These are phyloP conservation scores for Euphonia xanthogaster DNA, from an alignment of 2,797 vertebrate species.

Conservation along the genomic window DNA sequence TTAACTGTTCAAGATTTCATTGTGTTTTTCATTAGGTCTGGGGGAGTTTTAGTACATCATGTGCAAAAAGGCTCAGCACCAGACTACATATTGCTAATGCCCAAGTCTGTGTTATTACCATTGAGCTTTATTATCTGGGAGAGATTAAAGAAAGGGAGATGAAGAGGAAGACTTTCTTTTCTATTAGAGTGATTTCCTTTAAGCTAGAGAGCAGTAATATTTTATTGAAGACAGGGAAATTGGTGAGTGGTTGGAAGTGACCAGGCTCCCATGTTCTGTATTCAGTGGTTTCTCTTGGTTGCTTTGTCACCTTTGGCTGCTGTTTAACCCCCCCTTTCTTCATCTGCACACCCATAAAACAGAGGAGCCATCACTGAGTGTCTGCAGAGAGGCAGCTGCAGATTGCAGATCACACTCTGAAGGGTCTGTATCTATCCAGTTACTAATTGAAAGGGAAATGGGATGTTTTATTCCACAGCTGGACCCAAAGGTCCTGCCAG, in stretches of 20 bases:
- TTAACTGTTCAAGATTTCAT: constrained; percentile 46
- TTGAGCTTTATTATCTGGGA: constrained; percentile 14
- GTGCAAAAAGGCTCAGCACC: background rate
- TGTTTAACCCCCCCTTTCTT: background rate
- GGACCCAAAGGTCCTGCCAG: background rate
- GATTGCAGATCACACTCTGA: background rate
- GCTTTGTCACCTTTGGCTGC: background rate
- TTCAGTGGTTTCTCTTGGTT: background rate
- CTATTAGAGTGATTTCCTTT: background rate
- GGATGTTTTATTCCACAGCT: background rate
- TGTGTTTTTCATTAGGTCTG: constrained; percentile 62
- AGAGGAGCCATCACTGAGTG: background rate
- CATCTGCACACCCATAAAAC: background rate
- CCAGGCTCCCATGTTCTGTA: background rate
- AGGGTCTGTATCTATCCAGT: background rate
- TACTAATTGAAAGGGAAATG: background rate
- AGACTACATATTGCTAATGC: constrained; percentile 41
- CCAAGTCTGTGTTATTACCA: background rate
- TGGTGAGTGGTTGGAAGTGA: background rate
- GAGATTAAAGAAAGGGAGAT: constrained; percentile 3
- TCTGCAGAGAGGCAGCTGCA: background rate
- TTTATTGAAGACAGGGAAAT: background rate
- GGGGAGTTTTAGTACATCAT: constrained; percentile 26
- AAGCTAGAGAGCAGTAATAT: background rate
- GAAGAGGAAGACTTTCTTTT: constrained; percentile 11